Evolutionary conservation across 2,113 vertebrate species (phyloP).

Genomic region (Cettia cetti): DNA sequence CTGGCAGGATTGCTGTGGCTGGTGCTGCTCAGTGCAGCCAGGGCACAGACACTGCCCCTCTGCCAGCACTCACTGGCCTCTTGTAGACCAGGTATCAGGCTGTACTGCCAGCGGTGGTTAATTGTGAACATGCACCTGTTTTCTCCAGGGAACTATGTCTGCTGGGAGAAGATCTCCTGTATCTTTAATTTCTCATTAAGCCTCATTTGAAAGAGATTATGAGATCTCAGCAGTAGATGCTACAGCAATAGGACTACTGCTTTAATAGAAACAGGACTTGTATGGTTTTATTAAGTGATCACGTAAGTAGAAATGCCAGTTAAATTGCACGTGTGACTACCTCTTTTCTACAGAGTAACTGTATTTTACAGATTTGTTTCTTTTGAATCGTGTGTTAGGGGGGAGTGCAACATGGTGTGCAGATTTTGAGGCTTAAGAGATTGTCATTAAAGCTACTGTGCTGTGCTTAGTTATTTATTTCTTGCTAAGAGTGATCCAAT

Average conservation of each 20-base stretch:
- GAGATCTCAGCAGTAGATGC: background rate
- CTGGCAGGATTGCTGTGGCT: background rate
- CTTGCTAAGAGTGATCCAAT: conserved; percentile 65
- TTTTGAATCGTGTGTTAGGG: conserved; percentile 40
- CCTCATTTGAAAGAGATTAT: background rate
- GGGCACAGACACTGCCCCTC: background rate
- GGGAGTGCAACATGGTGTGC: background rate
- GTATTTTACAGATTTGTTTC: conserved; percentile 55
- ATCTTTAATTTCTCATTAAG: background rate
- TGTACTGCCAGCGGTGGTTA: background rate
- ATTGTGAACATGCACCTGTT: accelerated
- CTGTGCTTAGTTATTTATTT: conserved; percentile 72
- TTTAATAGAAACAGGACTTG: conserved; percentile 9
- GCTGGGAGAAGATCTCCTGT: background rate
- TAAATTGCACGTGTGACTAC: conserved; percentile 37
- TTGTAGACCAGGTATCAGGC: accelerated
- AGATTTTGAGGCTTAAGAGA: conserved; percentile 64
- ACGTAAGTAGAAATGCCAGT: conserved; percentile 10
- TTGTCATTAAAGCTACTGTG: conserved; percentile 64
- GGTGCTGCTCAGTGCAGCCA: accelerated
- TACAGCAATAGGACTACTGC: background rate
- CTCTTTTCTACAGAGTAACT: conserved; percentile 27
- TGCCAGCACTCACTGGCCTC: accelerated
- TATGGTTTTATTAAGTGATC: conserved; percentile 42
- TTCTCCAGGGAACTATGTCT: background rate